phyloP scores from a whole-genome alignment of 2,888 invertebrate genomes.

The Yponomeuta evonymella region DNA sequence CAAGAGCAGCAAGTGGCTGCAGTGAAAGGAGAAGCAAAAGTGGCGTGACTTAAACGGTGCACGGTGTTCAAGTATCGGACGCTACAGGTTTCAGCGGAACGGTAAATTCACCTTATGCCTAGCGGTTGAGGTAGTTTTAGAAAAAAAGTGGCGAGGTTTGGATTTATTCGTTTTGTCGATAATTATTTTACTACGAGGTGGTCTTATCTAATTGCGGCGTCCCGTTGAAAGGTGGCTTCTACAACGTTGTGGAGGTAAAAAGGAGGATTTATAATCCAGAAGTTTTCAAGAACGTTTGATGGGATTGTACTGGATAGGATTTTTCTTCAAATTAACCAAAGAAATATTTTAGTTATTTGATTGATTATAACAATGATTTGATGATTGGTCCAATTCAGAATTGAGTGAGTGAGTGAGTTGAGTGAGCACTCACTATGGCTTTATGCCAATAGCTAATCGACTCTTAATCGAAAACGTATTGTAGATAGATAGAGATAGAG shows the following conservation, averaged over 20 bases:
- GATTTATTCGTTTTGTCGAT: background rate
- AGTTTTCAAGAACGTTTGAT: background rate
- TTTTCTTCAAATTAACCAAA: too few relatives aligned
- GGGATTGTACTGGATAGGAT: too few relatives aligned
- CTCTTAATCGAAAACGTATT: too few relatives aligned
- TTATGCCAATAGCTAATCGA: too few relatives aligned
- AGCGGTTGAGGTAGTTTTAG: background rate
- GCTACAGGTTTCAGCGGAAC: background rate
- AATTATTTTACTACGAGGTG: background rate
- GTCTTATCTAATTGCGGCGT: background rate
- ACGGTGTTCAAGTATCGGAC: background rate
- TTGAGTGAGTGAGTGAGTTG: too few relatives aligned
- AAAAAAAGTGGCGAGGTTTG: background rate
- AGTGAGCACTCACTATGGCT: too few relatives aligned
- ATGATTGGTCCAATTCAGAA: too few relatives aligned
- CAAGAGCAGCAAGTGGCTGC: background rate
- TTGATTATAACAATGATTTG: too few relatives aligned
- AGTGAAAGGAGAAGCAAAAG: background rate
- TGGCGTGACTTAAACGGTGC: background rate
- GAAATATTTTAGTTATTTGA: too few relatives aligned
- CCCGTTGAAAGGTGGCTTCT: background rate
- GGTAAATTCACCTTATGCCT: slow-evolving; percentile 3
- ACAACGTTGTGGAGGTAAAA: background rate
- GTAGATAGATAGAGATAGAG: too few relatives aligned
- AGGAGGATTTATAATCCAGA: background rate